Evolutionary conservation across 1,140 invertebrate genomes (phyloP).

Genomic region (Leptoteleia sp.): DNA sequence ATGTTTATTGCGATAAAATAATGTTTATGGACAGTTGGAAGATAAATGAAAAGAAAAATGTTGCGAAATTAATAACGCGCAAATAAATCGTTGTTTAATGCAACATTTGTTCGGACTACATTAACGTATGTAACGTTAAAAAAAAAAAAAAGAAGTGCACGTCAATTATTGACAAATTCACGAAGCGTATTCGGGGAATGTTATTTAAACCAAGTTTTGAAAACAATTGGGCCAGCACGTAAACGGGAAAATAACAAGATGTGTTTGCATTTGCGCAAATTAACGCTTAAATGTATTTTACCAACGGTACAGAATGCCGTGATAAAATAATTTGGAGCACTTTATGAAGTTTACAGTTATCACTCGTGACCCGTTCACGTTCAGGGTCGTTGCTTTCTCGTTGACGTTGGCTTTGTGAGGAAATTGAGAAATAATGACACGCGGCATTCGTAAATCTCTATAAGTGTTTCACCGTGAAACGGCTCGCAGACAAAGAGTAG

Average conservation of each 20-base stretch:
- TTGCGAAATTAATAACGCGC: too few relatives aligned
- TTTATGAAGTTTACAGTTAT: slow-evolving; percentile 63
- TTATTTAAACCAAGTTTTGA: too few relatives aligned
- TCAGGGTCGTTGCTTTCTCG: slow-evolving; percentile 62
- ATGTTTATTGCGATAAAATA: slow-evolving; percentile 22
- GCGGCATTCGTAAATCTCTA: slow-evolving; percentile 58
- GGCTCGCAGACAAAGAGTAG: slow-evolving; percentile 29
- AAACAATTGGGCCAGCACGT: too few relatives aligned
- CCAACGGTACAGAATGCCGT: slow-evolving; percentile 29
- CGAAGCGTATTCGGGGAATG: too few relatives aligned
- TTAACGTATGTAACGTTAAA: too few relatives aligned
- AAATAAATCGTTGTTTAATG: too few relatives aligned
- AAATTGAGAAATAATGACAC: slow-evolving; percentile 65
- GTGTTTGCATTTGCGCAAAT: slow-evolving; percentile 33
- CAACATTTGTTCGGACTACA: too few relatives aligned
- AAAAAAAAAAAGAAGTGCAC: too few relatives aligned
- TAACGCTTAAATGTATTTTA: slow-evolving; percentile 40
- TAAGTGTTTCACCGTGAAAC: slow-evolving; percentile 44
- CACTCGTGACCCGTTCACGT: slow-evolving; percentile 63
- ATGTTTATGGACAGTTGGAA: too few relatives aligned
- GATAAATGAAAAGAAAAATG: too few relatives aligned
- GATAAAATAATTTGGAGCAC: slow-evolving; percentile 61
- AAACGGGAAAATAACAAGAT: too few relatives aligned
- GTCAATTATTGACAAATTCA: too few relatives aligned
- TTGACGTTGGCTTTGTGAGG: slow-evolving; percentile 62